Conservation (phyloP, 2,797 vertebrate genomes). For the Brachymystax lenok region DNA sequence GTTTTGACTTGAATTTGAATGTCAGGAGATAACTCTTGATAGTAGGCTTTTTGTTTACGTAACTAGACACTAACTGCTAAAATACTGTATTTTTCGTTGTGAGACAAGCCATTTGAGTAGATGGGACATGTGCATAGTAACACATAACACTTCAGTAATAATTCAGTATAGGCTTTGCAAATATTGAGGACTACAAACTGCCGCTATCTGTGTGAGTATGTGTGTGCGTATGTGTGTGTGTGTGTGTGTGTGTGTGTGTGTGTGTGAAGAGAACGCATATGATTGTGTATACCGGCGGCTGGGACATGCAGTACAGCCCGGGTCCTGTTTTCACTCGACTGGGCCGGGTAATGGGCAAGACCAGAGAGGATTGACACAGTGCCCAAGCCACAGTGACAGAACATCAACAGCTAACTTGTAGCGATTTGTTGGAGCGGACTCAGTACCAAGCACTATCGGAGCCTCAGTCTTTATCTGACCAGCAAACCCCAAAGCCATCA, state of each 20-base stretch:
- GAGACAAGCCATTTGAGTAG: no score
- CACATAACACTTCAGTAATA: background rate
- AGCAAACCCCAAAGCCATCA: background rate
- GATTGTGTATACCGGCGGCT: slow-evolving; percentile 18
- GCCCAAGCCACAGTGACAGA: slow-evolving; percentile 69
- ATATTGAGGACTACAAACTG: background rate
- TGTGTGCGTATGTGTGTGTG: slow-evolving; percentile 1
- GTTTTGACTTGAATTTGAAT: no score
- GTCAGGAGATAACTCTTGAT: no score
- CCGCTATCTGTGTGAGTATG: background rate
- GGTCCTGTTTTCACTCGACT: slow-evolving; percentile 65
- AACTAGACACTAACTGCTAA: no score
- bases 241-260: slow-evolving; percentile 1
- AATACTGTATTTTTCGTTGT: no score
- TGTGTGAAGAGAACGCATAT: slow-evolving; percentile 14
- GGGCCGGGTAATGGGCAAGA: slow-evolving; percentile 65
- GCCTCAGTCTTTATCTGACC: background rate
- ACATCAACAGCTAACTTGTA: slow-evolving; percentile 70
- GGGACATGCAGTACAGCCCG: slow-evolving; percentile 39
- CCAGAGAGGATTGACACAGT: slow-evolving; percentile 59
- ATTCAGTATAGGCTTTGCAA: background rate
- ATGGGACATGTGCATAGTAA: no score
- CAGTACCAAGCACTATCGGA: slow-evolving; percentile 43
- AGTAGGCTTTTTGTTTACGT: no score
- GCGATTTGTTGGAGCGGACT: slow-evolving; percentile 61